Conservation (phyloP, 2,888 invertebrate genomes). For the Hoplodrina ambigua region DNA sequence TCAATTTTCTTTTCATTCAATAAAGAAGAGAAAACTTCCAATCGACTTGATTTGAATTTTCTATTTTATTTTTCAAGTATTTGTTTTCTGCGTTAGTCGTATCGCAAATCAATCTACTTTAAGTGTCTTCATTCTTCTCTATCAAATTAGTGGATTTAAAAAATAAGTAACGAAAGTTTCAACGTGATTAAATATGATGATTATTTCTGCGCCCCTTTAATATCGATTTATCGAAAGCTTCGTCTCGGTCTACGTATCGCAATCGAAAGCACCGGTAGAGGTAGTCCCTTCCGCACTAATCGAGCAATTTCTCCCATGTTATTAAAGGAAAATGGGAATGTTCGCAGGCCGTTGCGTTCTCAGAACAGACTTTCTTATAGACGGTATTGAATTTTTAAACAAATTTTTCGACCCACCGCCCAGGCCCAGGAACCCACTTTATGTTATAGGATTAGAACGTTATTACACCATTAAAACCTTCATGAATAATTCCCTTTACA, state of each 20-base stretch:
- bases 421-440: slow-evolving; percentile 78
- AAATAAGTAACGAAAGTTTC: neutral
- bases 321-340: slow-evolving; percentile 88
- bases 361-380: slow-evolving; percentile 86
- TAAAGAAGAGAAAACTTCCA: neutral
- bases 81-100: neutral
- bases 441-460: slow-evolving; percentile 84
- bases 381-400: slow-evolving; percentile 89
- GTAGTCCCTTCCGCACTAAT: slow-evolving; percentile 85
- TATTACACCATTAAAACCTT: slow-evolving; percentile 82
- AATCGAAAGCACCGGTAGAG: slow-evolving; percentile 76
- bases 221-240: slow-evolving; percentile 66
- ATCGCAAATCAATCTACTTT: neutral
- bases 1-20: neutral
- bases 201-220: slow-evolving; percentile 52
- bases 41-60: neutral
- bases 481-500: slow-evolving; percentile 75
- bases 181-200: slow-evolving; percentile 18
- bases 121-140: neutral
- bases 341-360: slow-evolving; percentile 88
- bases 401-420: slow-evolving; percentile 85
- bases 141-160: neutral
- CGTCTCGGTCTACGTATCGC: slow-evolving; percentile 72
- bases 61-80: neutral
- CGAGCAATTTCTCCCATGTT: slow-evolving; percentile 88